phyloP scores from a whole-genome alignment of 2,797 vertebrate species.

The Synaphobranchus kaupii region DNA sequence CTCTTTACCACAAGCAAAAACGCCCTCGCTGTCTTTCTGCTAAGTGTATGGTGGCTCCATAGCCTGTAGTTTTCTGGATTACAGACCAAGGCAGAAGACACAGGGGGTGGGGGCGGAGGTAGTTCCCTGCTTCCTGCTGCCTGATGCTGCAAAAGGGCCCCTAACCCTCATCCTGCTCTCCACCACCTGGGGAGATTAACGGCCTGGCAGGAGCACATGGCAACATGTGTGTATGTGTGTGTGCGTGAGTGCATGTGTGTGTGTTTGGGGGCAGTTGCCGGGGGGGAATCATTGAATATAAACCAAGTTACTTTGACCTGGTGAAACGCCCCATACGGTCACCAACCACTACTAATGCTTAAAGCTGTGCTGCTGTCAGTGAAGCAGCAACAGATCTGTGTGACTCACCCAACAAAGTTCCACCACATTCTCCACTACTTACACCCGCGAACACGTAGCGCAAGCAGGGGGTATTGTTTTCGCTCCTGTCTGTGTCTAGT shows the following conservation, averaged over 20 bases:
- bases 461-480: no score
- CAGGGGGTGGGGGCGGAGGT: background rate
- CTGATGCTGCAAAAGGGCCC: conserved; percentile 22
- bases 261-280: no score
- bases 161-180: conserved; percentile 35
- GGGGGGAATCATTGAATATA: no score
- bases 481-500: no score
- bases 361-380: no score
- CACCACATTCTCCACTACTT: no score
- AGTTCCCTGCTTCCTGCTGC: conserved; percentile 25
- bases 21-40: background rate
- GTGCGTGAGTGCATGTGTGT: background rate
- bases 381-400: no score
- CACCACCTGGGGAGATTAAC: conserved; percentile 40
- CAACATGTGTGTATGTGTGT: background rate
- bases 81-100: background rate
- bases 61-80: background rate
- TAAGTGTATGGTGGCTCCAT: background rate
- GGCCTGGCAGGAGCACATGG: conserved; percentile 29
- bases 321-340: no score
- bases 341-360: no score
- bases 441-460: no score
- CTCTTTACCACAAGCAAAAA: conserved; percentile 23
- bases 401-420: no score
- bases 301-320: no score